Percentiles rank a stretch among this genome's conserved stretches.
phyloP scores from a whole-genome alignment of 2,888 invertebrate species.

The Hemistola chrysoprasaria region DNA sequence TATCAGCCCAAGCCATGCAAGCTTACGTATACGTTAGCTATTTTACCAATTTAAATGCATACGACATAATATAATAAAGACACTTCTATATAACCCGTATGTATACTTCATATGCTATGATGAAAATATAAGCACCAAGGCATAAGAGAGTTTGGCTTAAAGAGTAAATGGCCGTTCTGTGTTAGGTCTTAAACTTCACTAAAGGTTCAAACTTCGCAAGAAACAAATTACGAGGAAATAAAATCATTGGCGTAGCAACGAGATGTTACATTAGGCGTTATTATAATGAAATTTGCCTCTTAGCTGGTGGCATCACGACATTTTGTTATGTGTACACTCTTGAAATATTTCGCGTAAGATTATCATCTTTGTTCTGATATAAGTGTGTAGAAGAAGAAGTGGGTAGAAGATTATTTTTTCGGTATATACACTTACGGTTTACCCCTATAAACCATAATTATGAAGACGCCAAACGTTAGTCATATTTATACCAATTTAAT shows the following conservation, averaged over 20 bases:
- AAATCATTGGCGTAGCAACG: conserved; percentile 41
- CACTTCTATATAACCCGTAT: conserved; percentile 6
- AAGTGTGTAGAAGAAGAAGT: too few species aligned
- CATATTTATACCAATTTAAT: too few species aligned
- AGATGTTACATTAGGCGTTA: conserved; percentile 28
- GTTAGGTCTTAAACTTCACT: conserved; percentile 65
- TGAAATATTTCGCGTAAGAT: conserved; percentile 6
- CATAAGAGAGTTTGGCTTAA: conserved; percentile 58
- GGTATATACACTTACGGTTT: too few species aligned
- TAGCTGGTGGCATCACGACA: conserved; percentile 8
- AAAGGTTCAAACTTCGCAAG: conserved; percentile 62
- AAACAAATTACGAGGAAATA: conserved; percentile 70
- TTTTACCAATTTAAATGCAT: too few species aligned
- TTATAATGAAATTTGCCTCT: conserved; percentile 35
- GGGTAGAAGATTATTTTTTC: too few species aligned
- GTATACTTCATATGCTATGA: conserved; percentile 46
- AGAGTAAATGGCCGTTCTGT: conserved; percentile 67
- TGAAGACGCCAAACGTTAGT: too few species aligned
- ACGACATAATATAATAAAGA: not conserved
- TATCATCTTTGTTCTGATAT: too few species aligned
- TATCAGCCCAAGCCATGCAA: too few species aligned
- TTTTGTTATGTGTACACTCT: conserved; percentile 15
- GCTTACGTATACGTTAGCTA: too few species aligned
- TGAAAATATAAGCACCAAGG: conserved; percentile 53
- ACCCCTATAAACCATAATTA: too few species aligned